These are phyloP conservation scores for Ennomos quercinarius DNA, from an alignment of 2,888 invertebrate genomes.

Conservation along the genomic window DNA sequence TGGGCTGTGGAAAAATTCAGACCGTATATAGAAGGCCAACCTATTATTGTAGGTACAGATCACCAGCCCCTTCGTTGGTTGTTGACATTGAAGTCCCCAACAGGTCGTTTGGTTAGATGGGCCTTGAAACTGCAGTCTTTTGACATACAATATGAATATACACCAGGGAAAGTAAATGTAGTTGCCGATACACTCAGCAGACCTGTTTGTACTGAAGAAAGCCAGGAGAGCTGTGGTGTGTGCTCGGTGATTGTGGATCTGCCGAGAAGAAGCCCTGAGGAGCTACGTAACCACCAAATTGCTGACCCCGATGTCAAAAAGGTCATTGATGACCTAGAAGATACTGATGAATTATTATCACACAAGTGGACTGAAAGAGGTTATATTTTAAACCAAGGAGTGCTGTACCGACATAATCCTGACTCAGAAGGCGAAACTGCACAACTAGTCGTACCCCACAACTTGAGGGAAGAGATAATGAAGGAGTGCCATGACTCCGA, in stretches of 20 bases:
- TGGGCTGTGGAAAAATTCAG: no score
- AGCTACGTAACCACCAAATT: conserved; percentile 33
- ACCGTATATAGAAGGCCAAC: no score
- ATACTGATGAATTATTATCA: background rate
- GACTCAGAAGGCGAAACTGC: conserved; percentile 26
- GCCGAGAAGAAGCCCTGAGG: conserved; percentile 1
- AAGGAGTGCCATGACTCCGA: background rate
- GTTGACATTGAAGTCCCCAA: no score
- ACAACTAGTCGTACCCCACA: background rate
- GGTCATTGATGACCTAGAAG: conserved; percentile 40
- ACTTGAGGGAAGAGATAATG: background rate
- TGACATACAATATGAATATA: no score
- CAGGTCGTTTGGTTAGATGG: no score
- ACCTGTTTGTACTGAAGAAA: no score
- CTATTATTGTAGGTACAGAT: no score
- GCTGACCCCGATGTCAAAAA: conserved; percentile 37
- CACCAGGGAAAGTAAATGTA: no score
- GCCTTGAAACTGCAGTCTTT: no score
- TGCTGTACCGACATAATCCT: conserved; percentile 36
- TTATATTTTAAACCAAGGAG: conserved; percentile 38
- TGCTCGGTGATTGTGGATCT: background rate
- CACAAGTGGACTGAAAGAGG: conserved; percentile 37
- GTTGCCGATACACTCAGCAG: no score
- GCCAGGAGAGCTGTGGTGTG: background rate
- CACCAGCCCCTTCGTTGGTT: no score